Evolutionary conservation across 2,888 invertebrate genomes (phyloP).

Genomic region (Hirudinaria manillensis): DNA sequence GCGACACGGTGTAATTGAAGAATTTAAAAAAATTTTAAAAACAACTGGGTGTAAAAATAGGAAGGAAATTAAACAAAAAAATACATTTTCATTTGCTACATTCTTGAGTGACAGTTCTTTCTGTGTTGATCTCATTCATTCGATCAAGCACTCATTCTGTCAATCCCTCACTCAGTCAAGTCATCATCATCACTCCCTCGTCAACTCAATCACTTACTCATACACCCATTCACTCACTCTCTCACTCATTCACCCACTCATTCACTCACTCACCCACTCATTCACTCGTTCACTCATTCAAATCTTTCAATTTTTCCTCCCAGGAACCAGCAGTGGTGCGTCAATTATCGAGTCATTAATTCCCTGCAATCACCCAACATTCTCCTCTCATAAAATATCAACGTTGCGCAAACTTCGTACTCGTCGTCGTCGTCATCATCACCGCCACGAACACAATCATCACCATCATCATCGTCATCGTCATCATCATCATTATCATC

Average conservation of each 20-base stretch:
- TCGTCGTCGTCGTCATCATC: slow-evolving; percentile 6
- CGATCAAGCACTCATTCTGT: too few relatives aligned
- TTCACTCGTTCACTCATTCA: not conserved
- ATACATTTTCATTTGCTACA: too few relatives aligned
- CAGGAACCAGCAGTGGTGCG: not conserved
- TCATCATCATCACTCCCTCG: too few relatives aligned
- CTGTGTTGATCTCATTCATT: too few relatives aligned
- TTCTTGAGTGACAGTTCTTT: too few relatives aligned
- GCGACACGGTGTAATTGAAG: too few relatives aligned
- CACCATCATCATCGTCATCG: slow-evolving; percentile 11
- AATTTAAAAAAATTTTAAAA: too few relatives aligned
- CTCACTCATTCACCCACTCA: not conserved
- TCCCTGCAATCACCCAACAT: not conserved
- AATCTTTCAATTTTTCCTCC: not conserved
- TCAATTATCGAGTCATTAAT: not conserved
- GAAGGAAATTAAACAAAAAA: too few relatives aligned
- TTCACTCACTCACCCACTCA: slow-evolving; percentile 6
- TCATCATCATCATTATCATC: slow-evolving; percentile 16
- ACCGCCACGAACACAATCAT: not conserved
- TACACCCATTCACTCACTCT: not conserved
- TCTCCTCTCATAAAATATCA: too few relatives aligned
- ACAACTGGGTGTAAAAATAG: too few relatives aligned
- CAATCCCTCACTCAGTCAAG: too few relatives aligned
- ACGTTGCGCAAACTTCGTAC: not conserved
- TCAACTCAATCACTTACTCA: not conserved